Evolutionary conservation across 2,888 invertebrate species (phyloP).

Genomic region (Rhopalosiphum nymphaeae): DNA sequence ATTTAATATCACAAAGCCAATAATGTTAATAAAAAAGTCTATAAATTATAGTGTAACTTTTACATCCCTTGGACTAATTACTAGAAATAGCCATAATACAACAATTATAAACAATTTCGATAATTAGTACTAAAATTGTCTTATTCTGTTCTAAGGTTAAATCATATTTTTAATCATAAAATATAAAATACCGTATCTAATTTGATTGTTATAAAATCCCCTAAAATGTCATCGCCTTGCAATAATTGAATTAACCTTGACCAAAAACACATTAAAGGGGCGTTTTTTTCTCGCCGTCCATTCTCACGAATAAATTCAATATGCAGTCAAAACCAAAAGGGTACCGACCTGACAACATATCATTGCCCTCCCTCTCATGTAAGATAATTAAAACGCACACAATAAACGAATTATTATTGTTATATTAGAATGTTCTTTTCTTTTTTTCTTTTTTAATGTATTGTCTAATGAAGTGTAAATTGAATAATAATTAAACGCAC

Average conservation of each 20-base stretch:
- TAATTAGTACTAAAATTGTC: background rate
- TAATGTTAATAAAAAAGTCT: background rate
- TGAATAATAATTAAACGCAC: conserved; percentile 51
- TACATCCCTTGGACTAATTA: background rate
- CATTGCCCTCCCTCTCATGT: background rate
- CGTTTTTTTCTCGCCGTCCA: conserved; percentile 8
- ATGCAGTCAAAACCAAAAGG: conserved; percentile 48
- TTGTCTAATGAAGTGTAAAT: conserved; percentile 47
- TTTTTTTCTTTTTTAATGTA: conserved; percentile 31
- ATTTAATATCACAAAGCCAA: background rate
- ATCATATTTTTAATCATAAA: background rate
- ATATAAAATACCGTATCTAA: background rate
- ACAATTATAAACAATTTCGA: background rate
- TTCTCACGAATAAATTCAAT: conserved; percentile 41
- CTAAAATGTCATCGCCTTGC: conserved; percentile 49
- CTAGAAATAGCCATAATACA: background rate
- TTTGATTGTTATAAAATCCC: conserved; percentile 13
- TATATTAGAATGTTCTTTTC: background rate
- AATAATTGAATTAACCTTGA: conserved; percentile 30
- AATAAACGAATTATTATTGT: conserved; percentile 57
- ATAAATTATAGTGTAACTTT: background rate
- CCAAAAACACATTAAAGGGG: conserved; percentile 24
- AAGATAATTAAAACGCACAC: conserved; percentile 60
- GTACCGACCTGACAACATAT: conserved; percentile 46
- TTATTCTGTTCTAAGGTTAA: background rate